These are phyloP conservation scores for Myodes glareolus DNA, from an alignment of 2,113 vertebrate genomes.

Conservation along the genomic window DNA sequence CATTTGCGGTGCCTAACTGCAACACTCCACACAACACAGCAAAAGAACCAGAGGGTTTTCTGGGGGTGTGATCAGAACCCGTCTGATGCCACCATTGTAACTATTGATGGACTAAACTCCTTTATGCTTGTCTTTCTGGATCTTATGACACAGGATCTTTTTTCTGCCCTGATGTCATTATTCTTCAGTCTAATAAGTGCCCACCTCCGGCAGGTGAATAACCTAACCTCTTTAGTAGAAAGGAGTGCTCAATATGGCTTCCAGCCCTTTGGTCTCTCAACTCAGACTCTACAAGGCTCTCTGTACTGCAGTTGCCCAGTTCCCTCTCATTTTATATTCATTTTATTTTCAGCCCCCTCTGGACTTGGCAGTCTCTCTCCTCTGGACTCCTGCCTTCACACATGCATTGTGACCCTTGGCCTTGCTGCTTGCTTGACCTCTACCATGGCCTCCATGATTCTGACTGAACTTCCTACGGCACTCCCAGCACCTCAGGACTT, in stretches of 20 bases:
- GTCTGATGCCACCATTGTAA: neutral
- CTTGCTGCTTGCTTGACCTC: neutral
- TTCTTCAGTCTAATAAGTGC: conserved; percentile 40
- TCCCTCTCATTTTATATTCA: neutral
- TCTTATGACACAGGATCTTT: conserved; percentile 2
- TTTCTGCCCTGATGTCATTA: neutral
- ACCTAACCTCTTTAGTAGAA: neutral
- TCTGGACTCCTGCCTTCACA: neutral
- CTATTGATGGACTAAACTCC: conserved; percentile 43
- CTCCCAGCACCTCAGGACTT: neutral
- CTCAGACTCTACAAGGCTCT: neutral
- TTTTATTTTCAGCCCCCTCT: neutral
- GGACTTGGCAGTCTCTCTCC: neutral
- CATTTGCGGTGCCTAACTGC: neutral
- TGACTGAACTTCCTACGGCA: neutral
- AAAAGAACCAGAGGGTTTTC: neutral
- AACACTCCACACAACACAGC: neutral
- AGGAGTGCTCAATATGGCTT: neutral
- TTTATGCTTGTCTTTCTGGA: conserved; percentile 59
- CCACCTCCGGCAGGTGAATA: neutral
- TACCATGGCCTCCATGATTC: neutral
- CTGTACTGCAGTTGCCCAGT: neutral
- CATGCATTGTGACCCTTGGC: neutral
- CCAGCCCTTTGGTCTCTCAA: neutral
- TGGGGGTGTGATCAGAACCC: neutral